Conservation (phyloP, 2,113 vertebrate genomes). For the Sigmodon hispidus region DNA sequence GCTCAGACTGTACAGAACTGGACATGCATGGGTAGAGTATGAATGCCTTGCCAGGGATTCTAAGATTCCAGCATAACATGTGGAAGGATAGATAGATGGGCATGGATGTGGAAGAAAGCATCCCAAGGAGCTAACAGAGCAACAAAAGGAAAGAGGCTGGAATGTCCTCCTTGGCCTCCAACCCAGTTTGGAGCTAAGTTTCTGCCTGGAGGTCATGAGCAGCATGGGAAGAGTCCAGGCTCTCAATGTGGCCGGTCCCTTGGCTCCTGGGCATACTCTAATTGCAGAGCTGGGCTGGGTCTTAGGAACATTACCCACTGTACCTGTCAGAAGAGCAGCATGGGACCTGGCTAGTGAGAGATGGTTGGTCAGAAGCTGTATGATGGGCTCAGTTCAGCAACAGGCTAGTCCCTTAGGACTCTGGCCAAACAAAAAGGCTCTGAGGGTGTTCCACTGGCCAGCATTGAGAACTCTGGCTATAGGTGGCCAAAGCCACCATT, state of each 20-base stretch:
- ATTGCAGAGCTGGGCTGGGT: background rate
- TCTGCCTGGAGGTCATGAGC: background rate
- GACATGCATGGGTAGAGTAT: background rate
- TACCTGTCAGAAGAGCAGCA: accelerated
- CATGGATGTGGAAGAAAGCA: background rate
- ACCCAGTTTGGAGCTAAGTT: background rate
- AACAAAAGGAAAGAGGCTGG: background rate
- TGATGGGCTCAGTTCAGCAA: background rate
- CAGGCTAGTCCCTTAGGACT: background rate
- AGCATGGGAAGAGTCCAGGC: background rate
- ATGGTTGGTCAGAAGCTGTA: background rate
- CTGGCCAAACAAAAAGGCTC: background rate
- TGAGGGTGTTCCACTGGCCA: background rate
- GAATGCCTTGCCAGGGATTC: background rate
- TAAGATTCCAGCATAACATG: background rate
- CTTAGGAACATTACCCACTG: background rate
- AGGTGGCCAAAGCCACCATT: conserved; percentile 15
- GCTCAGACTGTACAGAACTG: background rate
- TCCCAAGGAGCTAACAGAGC: background rate
- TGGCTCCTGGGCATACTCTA: background rate
- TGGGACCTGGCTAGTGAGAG: background rate
- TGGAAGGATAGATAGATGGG: background rate
- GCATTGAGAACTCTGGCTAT: background rate
- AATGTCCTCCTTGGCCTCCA: background rate
- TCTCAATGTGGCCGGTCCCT: background rate